Percentiles rank a stretch among this genome's conserved stretches.
Evolutionary conservation across 1,140 invertebrate genomes (phyloP).

Genomic region (Drosophila tristis): DNA sequence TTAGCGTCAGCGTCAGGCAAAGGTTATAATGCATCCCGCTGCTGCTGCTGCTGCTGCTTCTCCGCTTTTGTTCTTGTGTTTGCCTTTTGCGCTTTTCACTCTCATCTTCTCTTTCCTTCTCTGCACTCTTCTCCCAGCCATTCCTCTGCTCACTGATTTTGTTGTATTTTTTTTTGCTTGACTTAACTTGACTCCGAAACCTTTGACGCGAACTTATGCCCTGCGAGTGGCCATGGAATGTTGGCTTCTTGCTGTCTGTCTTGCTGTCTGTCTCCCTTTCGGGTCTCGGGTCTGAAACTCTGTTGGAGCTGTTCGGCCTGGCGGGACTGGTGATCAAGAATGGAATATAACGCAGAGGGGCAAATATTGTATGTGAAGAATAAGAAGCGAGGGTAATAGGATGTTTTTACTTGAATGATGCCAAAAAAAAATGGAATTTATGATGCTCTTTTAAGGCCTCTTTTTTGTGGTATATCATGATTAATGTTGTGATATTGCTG

Average conservation of each 20-base stretch:
- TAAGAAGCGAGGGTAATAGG: too few species aligned
- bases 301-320: conserved; percentile 31
- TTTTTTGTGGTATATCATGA: too few species aligned
- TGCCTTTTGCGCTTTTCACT: conserved; percentile 63
- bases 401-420: too few species aligned
- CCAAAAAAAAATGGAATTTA: too few species aligned
- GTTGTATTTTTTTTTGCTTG: conserved; percentile 15
- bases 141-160: conserved; percentile 14
- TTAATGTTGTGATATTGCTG: too few species aligned
- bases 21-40: conserved; percentile 66
- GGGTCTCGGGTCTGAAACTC: conserved; percentile 42
- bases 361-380: too few species aligned
- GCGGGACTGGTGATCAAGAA: conserved; percentile 37
- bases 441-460: too few species aligned
- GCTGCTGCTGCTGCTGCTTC: conserved; percentile 37
- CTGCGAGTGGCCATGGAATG: conserved; percentile 81
- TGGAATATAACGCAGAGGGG: conserved; percentile 12
- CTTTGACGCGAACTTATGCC: conserved; percentile 83
- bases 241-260: conserved; percentile 69
- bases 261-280: background rate
- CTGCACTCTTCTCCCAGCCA: conserved; percentile 18
- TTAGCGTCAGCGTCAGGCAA: conserved; percentile 16
- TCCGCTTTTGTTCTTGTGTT: conserved; percentile 36
- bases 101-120: conserved; percentile 29
- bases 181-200: conserved; percentile 63